A percentile compares a stretch with the other conserved stretches of the same genome.
These are phyloP conservation scores for Silurus lanzhouensis DNA, from an alignment of 2,797 vertebrate genomes.

Conservation along the genomic window DNA sequence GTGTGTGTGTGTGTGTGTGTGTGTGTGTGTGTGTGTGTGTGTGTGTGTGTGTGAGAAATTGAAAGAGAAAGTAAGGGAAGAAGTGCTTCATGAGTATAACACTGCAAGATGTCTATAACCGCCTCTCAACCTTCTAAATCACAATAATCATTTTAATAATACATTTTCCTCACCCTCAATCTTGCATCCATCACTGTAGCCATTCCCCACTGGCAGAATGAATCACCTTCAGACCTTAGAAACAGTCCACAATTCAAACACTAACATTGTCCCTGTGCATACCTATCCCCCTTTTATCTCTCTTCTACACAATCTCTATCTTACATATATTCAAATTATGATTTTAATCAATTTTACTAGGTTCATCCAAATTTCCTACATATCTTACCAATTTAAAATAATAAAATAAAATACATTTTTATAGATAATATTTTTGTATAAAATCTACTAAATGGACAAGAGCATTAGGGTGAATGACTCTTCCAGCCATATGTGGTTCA, in stretches of 20 bases:
- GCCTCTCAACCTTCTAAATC: conserved; percentile 67
- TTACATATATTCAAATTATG: neutral
- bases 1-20: conserved; percentile 6
- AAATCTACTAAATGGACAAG: no score
- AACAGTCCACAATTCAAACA: conserved; percentile 21
- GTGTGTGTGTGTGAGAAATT: neutral
- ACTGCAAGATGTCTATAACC: conserved; percentile 68
- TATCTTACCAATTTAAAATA: no score
- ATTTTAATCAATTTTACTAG: neutral
- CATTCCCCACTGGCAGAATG: conserved; percentile 56
- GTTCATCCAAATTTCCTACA: no score
- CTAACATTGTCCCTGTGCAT: neutral
- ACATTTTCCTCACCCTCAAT: conserved; percentile 46
- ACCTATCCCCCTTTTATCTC: neutral
- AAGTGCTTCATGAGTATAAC: conserved; percentile 61
- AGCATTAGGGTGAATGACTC: no score
- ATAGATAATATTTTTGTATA: no score
- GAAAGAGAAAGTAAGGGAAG: conserved; percentile 24
- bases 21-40: neutral
- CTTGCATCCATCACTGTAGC: conserved; percentile 66
- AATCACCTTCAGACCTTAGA: conserved; percentile 50
- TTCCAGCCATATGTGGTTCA: no score
- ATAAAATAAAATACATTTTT: no score
- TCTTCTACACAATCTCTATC: neutral
- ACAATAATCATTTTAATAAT: conserved; percentile 21